These are phyloP conservation scores for Exaiptasia diaphana DNA, from an alignment of 64 coral and sea anemone genomes.

Conservation along the genomic window DNA sequence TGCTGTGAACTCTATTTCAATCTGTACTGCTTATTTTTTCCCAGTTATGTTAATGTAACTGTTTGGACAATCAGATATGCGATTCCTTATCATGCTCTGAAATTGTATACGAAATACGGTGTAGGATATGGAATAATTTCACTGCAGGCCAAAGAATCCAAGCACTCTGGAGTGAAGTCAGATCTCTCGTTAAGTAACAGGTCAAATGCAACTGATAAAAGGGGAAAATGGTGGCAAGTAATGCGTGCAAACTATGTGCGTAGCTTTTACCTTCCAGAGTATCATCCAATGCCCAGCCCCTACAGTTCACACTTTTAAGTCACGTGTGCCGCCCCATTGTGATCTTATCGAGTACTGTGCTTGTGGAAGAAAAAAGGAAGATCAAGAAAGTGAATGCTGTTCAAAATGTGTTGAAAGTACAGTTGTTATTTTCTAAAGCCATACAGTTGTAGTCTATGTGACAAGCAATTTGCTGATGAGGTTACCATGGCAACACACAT, in stretches of 20 bases:
- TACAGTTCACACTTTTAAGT: conserved; percentile 43
- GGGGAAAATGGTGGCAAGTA: conserved; percentile 59
- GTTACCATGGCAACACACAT: conserved; percentile 11
- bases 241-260: conserved; percentile 56
- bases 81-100: conserved; percentile 42
- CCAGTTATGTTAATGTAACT: conserved; percentile 45
- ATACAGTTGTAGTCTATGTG: conserved; percentile 2
- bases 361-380: conserved; percentile 34
- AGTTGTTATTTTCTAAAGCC: conserved; percentile 48
- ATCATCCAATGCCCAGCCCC: conserved; percentile 34
- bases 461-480: conserved; percentile 35
- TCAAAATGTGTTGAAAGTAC: conserved; percentile 8
- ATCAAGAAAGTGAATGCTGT: not conserved
- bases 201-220: conserved; percentile 15
- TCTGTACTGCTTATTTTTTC: conserved; percentile 45
- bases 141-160: conserved; percentile 42
- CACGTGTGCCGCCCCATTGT: conserved; percentile 51
- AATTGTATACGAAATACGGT: not conserved
- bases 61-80: conserved; percentile 53
- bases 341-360: not conserved
- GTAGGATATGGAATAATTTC: conserved; percentile 34
- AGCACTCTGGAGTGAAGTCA: conserved; percentile 32
- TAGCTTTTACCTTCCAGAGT: conserved; percentile 47
- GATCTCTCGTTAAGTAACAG: conserved; percentile 48
- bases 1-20: conserved; percentile 44